Percentiles rank a stretch among this genome's conserved stretches.
phyloP scores from a whole-genome alignment of 1,140 invertebrate species.

The Anoplophora glabripennis region DNA sequence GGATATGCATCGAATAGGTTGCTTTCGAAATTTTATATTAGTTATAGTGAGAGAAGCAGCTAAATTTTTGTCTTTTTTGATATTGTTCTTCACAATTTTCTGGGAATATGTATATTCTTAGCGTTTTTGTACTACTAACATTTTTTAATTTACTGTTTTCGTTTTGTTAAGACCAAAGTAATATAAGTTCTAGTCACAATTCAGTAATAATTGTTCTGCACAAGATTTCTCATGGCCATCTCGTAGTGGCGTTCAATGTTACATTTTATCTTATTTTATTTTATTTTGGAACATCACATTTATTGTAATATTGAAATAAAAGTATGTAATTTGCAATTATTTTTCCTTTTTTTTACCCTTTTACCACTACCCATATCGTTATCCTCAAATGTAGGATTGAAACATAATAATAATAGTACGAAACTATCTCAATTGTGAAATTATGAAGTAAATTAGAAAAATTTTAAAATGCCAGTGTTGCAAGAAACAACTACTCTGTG shows the following conservation, averaged over 20 bases:
- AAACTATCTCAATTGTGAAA: too few species aligned
- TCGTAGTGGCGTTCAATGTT: neutral
- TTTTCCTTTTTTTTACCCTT: neutral
- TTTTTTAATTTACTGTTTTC: neutral
- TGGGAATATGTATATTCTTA: constrained; percentile 2
- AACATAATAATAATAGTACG: too few species aligned
- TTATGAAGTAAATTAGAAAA: too few species aligned
- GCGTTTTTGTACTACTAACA: neutral
- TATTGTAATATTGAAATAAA: constrained; percentile 7
- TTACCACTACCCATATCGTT: neutral
- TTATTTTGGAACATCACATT: neutral
- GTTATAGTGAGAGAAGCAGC: neutral
- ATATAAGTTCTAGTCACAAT: constrained; percentile 18
- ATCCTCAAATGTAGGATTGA: neutral
- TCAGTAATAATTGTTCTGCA: constrained; percentile 14
- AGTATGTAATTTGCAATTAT: constrained; percentile 11
- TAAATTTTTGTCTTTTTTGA: neutral
- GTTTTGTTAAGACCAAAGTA: constrained; percentile 15
- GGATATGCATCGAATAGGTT: constrained; percentile 1
- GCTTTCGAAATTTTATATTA: constrained; percentile 1
- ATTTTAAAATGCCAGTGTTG: too few species aligned
- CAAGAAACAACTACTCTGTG: too few species aligned
- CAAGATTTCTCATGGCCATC: constrained; percentile 12
- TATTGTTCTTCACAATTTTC: neutral
- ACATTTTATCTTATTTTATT: constrained; percentile 10